A percentile compares a stretch with the other conserved stretches of the same genome.
Conservation (phyloP, 2,113 vertebrate genomes). For the Okapia johnstoni region DNA sequence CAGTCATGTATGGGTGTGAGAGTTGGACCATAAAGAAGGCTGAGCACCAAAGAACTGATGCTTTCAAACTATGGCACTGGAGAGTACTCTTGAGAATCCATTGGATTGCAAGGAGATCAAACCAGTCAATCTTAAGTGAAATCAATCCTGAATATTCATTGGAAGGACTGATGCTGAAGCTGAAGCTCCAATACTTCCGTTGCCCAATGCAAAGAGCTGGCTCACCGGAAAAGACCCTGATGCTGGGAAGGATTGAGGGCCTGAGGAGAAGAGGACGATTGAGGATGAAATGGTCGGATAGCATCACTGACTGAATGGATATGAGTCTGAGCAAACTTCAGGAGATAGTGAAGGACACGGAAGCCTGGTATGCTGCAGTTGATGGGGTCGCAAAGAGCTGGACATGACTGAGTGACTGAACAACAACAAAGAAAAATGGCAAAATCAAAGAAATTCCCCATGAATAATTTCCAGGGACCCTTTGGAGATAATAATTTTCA, state of each 20-base stretch:
- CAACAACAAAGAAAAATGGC: not conserved
- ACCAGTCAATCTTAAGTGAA: not conserved
- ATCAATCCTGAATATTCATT: not conserved
- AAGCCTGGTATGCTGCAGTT: not conserved
- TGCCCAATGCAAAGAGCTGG: not conserved
- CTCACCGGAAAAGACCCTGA: not conserved
- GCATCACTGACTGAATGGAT: not conserved
- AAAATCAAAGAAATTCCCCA: conserved; percentile 8
- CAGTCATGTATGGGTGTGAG: not conserved
- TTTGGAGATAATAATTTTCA: conserved; percentile 25
- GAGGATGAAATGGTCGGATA: not conserved
- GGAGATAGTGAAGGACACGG: not conserved
- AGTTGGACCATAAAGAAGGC: not conserved
- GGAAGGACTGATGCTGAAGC: not conserved
- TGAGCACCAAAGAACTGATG: not conserved
- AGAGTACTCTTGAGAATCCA: not conserved
- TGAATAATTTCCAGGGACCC: not conserved
- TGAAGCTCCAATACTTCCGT: not conserved
- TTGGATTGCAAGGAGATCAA: not conserved
- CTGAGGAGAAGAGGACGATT: not conserved
- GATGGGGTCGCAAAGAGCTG: not conserved
- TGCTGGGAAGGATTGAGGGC: not conserved
- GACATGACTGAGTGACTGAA: not conserved
- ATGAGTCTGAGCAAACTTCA: not conserved
- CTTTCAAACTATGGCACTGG: not conserved